Base-by-base conservation (phyloP, 2,797 vertebrate genomes). In the Petrocephalus sullivani region DNA sequence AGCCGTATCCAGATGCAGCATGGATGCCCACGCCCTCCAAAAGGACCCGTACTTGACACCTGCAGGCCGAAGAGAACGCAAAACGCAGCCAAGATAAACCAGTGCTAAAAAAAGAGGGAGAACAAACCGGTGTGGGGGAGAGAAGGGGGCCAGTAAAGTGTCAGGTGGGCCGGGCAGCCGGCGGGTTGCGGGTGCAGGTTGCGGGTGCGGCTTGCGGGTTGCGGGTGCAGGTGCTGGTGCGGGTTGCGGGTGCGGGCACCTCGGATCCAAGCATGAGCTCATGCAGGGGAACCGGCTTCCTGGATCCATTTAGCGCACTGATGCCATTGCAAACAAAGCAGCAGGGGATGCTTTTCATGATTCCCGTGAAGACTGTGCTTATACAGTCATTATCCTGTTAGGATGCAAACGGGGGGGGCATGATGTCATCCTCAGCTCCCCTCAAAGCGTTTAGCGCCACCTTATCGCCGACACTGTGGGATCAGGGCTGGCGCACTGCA, bases 81-180 rank as follows among this genome's bases (percentile, higher is more conserved):
- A 88, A 91, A 91, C 89, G 14, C 46, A 71, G 56, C 61, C 58
- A 86, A 88, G 87, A 85, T 60, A 89, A 86, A 89, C 89, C 85
- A 88, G 86, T 41, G 51, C 14, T 75, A 87, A 78, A 53, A 60
- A 33, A 84, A 6, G 67, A 81, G 83, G 86, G 89, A 91, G 89
- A 90, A 92, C 93, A 93, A 93, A 90, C 93, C 94, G 93, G 93
- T 94, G 94, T 86, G 90, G 90, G 89, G 71, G 37, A 33, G n/a
- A 87, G 89, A 41, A 85, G 85, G 83, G 60, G 53, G 9, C 5
- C 75, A 53, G 83, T 89, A 64, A 90, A 89, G 21, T 9, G 87
- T 0, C 88, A 91, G 28, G 64, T 33, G 89, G 92, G 92, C 91
- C 92, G 92, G 88, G 37, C 37, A 41, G 37, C 37, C 37, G 93